These are phyloP conservation scores for Ictidomys tridecemlineatus DNA, from an alignment of 2,113 vertebrate species.

Conservation along the genomic window DNA sequence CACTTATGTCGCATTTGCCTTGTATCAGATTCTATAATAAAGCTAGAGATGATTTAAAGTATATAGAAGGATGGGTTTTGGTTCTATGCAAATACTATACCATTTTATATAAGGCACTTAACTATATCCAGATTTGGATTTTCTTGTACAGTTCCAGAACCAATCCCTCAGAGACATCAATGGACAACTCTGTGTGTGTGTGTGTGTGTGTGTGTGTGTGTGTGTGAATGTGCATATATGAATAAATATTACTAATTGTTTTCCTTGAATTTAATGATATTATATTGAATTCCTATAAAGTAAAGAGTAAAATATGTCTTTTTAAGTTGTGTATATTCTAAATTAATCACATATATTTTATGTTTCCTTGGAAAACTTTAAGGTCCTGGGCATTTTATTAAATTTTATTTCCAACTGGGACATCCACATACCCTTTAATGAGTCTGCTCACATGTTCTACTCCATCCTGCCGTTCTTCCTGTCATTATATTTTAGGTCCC, in stretches of 20 bases:
- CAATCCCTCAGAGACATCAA: background rate
- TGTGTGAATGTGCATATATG: background rate
- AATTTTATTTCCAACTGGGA: background rate
- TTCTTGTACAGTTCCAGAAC: background rate
- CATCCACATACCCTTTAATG: background rate
- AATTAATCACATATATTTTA: background rate
- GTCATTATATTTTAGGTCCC: background rate
- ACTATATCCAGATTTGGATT: background rate
- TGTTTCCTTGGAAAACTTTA: background rate
- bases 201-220: background rate
- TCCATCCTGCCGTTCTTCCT: background rate
- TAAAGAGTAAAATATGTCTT: background rate
- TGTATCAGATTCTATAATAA: background rate
- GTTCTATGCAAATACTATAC: background rate
- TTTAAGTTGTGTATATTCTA: background rate
- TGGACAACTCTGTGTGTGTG: background rate
- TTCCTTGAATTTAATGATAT: background rate
- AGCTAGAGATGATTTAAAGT: background rate
- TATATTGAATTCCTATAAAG: background rate
- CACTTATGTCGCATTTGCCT: too few species aligned
- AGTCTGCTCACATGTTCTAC: background rate
- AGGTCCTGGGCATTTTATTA: background rate
- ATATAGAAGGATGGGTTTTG: accelerated
- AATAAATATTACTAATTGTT: background rate
- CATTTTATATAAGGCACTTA: background rate